Base-by-base conservation (phyloP, 2,113 vertebrate species). In the Phodopus roborovskii region DNA sequence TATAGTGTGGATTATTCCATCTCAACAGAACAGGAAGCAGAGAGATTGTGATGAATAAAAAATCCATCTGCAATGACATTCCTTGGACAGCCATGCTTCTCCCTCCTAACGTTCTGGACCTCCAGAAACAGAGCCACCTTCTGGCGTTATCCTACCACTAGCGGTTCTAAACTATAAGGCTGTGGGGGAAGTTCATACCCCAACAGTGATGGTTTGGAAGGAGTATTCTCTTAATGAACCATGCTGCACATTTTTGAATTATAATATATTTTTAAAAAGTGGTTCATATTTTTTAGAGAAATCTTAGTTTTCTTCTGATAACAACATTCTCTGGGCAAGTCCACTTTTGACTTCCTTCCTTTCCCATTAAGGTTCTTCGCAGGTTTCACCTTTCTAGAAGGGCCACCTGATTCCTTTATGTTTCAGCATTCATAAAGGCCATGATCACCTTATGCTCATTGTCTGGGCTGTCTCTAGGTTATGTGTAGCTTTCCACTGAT, bases 401-500 rank as follows among this genome's bases (percentile, higher is more conserved):
- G 7, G 1, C 36, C 36, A 84, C 19, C 24, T 36, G 17, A 84
- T 79, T 94, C 30, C 28, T 94, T 90, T 82, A 28, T 50, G 33
- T 85, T 6, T 42, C 26, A 68, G 6, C 8, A 53, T 94, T 84
- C 77, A 74, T 39, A 86, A 81, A 89, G 12, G 56, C 70, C 42
- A 42, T 94, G 7, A 75, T 68, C 81, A 83, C 9, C 19, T 84
- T 62, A 92, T 19, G 13, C 11, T 56, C 9, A 28, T 58, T 42
- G 39, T 19, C 3, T 70, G n/a, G 75, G 7, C 30, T 66, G 0
- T 71, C 77, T 15, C 17, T 39, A 42, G 60, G 58, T 75, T 33
- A 70, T 71, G 48, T 85, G 62, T 77, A 78, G 6, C 60, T 95
- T 90, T 85, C 42, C 79, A 33, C 48, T 62, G 45, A 42, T 53